Evolutionary conservation across 2,113 vertebrate genomes (phyloP).

Genomic region (Ptychochromis oligacanthus): DNA sequence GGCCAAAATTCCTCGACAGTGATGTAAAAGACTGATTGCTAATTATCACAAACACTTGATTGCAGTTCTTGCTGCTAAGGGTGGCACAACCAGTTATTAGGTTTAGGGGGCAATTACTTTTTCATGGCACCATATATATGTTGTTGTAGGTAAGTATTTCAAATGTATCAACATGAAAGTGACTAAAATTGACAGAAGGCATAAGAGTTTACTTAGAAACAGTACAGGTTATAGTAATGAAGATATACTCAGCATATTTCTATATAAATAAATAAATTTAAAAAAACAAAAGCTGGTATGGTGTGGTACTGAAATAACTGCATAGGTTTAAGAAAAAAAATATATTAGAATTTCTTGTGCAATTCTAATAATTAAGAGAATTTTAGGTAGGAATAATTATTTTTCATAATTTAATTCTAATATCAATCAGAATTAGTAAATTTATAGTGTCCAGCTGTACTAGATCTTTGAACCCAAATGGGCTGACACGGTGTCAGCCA

Average conservation of each 20-base stretch:
- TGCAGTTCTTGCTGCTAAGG: too few relatives aligned
- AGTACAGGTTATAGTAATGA: not conserved
- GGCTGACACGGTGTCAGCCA: slow-evolving; percentile 18
- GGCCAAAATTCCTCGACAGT: too few relatives aligned
- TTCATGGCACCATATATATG: too few relatives aligned
- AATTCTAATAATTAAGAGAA: not conserved
- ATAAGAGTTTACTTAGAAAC: not conserved
- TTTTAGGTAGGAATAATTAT: not conserved
- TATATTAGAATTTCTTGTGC: not conserved
- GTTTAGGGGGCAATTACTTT: too few relatives aligned
- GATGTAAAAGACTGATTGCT: too few relatives aligned
- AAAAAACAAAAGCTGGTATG: not conserved
- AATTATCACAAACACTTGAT: too few relatives aligned
- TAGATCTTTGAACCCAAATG: slow-evolving; percentile 62
- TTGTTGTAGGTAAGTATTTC: too few relatives aligned
- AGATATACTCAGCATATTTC: not conserved
- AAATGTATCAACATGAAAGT: not conserved
- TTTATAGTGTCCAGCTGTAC: slow-evolving; percentile 37
- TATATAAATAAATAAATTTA: not conserved
- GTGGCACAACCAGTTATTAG: too few relatives aligned
- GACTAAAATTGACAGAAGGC: not conserved
- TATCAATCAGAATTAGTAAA: slow-evolving; percentile 24
- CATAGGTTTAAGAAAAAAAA: slow-evolving; percentile 13
- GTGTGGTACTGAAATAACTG: not conserved
- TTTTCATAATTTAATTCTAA: slow-evolving; percentile 10